Base-by-base conservation (phyloP, 1,140 invertebrate genomes). In the Pogonognathellus flavescens region DNA sequence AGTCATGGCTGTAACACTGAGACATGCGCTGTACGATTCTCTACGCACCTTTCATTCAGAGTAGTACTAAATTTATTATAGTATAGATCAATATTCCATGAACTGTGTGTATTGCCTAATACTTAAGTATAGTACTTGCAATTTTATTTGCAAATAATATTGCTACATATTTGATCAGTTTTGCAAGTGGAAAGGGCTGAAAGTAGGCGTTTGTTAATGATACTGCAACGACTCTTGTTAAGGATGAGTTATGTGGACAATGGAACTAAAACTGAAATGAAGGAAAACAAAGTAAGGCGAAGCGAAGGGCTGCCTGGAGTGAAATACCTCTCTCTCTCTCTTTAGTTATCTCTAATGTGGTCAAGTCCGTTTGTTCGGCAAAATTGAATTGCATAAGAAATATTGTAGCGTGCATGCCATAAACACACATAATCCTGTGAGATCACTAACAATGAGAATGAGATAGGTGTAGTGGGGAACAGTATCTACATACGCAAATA, bases 241-340 rank as follows among this genome's bases (percentile, higher is more conserved):
- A 20, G 25, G n/a, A 76, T 76, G 70, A 76, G 70, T 76, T 76
- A 76, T 50, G 70, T 18, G n/a, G 70, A 76, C 70, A 76, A 49
- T 76, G 70, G 49, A 76, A 76, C 7, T 16, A 49, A 49, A 76
- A 76, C 70, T 76, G 14, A 49, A 76, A 76, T 76, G 14, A 76
- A 49, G 31, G 31, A 41, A 41, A 41, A 41, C 41, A 41, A 41
- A 41, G 62, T 66, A 14, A 31, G 22, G 10, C 41, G 25, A 62
- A 18, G 59, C 6, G 8, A 62, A 62, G 20, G n/a, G 1, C 8
- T n/a, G 62, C 62, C 62, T 66, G 22, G 20, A 66, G 62, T 66
- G 22, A 66, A 66, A 66, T 66, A 25, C 20, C 11, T 66, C 25
- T 20, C 2, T 41, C n/a, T n/a, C n/a, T n/a, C n/a, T n/a, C n/a